Evolutionary conservation across 2,113 vertebrate genomes (phyloP).

Genomic region (pig (Sus scrofa)): DNA sequence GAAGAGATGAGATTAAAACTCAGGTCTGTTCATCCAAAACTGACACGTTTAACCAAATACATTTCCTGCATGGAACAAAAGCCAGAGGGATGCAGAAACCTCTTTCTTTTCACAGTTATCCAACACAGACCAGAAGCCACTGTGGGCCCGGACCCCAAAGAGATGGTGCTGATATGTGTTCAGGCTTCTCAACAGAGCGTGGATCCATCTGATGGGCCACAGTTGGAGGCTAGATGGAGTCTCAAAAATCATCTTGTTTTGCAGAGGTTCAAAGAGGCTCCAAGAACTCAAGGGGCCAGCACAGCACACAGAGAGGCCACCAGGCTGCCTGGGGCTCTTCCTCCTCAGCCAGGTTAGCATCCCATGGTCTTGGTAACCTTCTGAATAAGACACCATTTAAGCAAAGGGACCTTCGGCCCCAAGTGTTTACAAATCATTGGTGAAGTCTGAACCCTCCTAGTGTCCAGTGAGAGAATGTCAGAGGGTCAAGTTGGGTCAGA

Average conservation of each 20-base stretch:
- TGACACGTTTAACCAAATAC: background rate
- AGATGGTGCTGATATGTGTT: background rate
- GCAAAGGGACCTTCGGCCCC: background rate
- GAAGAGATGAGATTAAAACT: slow-evolving; percentile 36
- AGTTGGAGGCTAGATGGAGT: background rate
- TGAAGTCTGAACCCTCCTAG: background rate
- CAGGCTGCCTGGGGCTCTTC: background rate
- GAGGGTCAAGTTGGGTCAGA: rapidly evolving
- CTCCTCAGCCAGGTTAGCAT: background rate
- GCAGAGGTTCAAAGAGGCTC: background rate
- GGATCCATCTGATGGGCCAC: background rate
- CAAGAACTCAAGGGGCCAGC: background rate
- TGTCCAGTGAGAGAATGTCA: background rate
- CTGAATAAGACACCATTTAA: background rate
- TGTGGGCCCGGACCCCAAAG: background rate
- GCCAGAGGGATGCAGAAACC: background rate
- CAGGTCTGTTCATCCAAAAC: background rate
- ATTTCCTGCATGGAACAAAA: background rate
- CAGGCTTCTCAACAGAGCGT: background rate
- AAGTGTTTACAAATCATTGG: background rate
- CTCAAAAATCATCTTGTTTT: background rate
- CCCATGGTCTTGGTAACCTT: background rate
- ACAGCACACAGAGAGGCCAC: background rate
- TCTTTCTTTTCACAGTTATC: background rate
- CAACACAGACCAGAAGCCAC: background rate